Percentiles rank a stretch among this genome's conserved stretches.
Conservation (phyloP, 2,113 vertebrate genomes). For the Gymnorhina tibicen region DNA sequence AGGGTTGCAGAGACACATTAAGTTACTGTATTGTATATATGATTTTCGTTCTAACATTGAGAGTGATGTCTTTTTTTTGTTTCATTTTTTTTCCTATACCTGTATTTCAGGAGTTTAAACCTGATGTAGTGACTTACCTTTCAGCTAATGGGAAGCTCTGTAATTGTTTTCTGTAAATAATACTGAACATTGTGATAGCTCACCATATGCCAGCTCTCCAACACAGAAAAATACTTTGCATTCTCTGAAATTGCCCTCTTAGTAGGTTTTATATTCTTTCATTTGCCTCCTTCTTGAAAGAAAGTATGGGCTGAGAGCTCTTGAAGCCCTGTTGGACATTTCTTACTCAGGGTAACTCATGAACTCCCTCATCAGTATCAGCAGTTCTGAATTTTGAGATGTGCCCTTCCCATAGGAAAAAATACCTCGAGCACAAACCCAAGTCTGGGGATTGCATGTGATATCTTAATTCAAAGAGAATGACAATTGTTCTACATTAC, state of each 20-base stretch:
- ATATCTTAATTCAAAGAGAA: background rate
- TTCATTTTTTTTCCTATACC: background rate
- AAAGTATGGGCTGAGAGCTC: background rate
- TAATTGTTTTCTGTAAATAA: conserved; percentile 29
- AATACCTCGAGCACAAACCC: background rate
- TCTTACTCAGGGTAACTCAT: background rate
- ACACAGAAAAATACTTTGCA: background rate
- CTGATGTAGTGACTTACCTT: background rate
- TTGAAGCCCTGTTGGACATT: background rate
- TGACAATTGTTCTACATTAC: background rate
- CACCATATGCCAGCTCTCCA: background rate
- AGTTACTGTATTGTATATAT: background rate
- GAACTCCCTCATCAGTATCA: background rate
- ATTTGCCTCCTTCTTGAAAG: background rate
- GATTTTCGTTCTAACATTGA: background rate
- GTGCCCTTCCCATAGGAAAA: background rate
- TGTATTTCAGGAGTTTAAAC: background rate
- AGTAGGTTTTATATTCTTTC: background rate
- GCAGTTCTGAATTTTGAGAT: background rate
- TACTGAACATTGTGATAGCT: background rate
- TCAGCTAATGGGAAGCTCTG: background rate
- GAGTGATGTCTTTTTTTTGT: background rate
- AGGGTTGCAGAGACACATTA: background rate
- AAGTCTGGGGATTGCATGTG: background rate
- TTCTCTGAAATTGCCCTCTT: background rate